A percentile compares a stretch with the other conserved stretches of the same genome.
phyloP scores from a whole-genome alignment of 1,140 invertebrate genomes.

The Megalonaias nervosa region DNA sequence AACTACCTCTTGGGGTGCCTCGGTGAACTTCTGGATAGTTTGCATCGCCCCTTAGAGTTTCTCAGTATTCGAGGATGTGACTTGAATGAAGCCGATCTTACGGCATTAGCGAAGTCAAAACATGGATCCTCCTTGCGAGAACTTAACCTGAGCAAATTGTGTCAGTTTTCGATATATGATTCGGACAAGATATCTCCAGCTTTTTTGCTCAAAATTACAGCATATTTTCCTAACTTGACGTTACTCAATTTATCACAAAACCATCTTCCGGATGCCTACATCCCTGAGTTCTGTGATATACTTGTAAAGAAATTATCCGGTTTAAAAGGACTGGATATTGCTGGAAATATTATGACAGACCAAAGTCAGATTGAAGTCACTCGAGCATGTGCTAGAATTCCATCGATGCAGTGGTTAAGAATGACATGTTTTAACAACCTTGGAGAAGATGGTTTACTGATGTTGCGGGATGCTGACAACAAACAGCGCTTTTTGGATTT shows the following conservation, averaged over 20 bases:
- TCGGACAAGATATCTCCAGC: constrained; percentile 46
- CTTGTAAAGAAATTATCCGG: constrained; percentile 26
- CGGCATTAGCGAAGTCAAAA: constrained; percentile 42
- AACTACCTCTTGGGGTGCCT: constrained; percentile 57
- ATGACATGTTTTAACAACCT: constrained; percentile 45
- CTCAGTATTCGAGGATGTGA: constrained; percentile 56
- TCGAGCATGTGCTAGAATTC: constrained; percentile 41
- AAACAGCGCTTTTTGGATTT: constrained; percentile 35
- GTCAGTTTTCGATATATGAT: constrained; percentile 49
- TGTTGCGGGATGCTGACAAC: constrained; percentile 31
- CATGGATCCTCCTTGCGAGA: constrained; percentile 49
- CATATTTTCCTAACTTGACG: constrained; percentile 46
- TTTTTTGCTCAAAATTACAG: constrained; percentile 43
- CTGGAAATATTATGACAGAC: constrained; percentile 45
- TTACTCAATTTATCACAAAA: constrained; percentile 52
- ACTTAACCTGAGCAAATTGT: constrained; percentile 56
- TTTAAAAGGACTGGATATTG: constrained; percentile 51
- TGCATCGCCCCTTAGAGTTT: constrained; percentile 46
- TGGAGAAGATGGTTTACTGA: constrained; percentile 35
- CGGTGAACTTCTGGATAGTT: constrained; percentile 49
- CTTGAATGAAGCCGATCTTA: constrained; percentile 49
- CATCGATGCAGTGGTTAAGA: constrained; percentile 47
- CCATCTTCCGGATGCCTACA: constrained; percentile 43
- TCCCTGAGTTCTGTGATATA: constrained; percentile 44
- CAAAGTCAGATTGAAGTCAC: constrained; percentile 47